Conservation (phyloP, 2,113 vertebrate species). For the Serilophus lunatus region DNA sequence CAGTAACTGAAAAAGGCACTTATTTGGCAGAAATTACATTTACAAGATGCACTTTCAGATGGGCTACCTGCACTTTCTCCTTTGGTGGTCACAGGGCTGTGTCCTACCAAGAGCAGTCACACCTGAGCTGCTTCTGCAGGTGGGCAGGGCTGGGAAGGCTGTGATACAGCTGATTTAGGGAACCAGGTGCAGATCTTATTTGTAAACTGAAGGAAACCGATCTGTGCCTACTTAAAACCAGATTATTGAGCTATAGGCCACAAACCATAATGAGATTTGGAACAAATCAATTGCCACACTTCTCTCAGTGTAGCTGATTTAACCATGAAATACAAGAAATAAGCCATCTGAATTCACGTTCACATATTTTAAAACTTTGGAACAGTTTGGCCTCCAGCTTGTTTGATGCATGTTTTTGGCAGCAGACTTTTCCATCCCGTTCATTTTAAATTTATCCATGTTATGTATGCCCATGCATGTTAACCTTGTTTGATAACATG, state of each 20-base stretch:
- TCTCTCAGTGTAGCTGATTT: not conserved
- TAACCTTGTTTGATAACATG: not conserved
- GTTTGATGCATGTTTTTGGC: not conserved
- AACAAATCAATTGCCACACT: not conserved
- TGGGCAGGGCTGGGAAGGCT: not conserved
- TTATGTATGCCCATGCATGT: not conserved
- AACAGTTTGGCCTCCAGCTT: not conserved
- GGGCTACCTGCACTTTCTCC: not conserved
- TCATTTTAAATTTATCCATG: not conserved
- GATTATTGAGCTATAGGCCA: not conserved
- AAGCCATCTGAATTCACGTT: not conserved
- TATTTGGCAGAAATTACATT: not conserved
- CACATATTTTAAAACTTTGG: not conserved
- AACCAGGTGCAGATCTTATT: not conserved
- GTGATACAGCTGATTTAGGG: not conserved
- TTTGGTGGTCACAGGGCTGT: not conserved
- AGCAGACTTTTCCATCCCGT: not conserved
- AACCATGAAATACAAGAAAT: not conserved
- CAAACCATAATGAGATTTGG: not conserved
- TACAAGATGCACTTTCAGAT: accelerated
- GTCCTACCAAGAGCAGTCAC: not conserved
- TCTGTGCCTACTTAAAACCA: not conserved
- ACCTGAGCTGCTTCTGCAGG: not conserved
- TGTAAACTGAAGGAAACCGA: not conserved
- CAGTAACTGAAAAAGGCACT: not conserved